Evolutionary conservation across 2,113 vertebrate genomes (phyloP).

Genomic region (Oplegnathus fasciatus): DNA sequence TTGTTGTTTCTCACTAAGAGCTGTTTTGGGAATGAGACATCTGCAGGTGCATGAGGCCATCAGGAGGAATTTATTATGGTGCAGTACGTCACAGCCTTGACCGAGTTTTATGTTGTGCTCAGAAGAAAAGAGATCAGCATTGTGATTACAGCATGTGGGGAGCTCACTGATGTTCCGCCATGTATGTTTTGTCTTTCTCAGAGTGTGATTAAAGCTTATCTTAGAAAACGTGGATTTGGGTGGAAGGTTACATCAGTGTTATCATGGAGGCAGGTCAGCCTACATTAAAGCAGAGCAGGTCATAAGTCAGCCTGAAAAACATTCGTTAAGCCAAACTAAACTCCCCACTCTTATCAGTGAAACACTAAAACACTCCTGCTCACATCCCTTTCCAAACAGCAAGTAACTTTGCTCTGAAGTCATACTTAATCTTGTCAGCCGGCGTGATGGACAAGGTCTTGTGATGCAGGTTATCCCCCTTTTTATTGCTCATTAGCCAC

Average conservation of each 20-base stretch:
- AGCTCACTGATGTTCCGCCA: not conserved
- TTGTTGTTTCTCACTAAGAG: not conserved
- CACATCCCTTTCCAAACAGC: slow-evolving; percentile 21
- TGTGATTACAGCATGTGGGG: not conserved
- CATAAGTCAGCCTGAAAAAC: slow-evolving; percentile 34
- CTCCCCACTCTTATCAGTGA: slow-evolving; percentile 37
- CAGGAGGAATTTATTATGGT: not conserved
- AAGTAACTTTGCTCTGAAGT: slow-evolving; percentile 51
- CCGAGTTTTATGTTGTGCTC: slow-evolving; percentile 9
- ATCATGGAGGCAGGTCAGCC: slow-evolving; percentile 1
- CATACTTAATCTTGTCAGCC: slow-evolving; percentile 69
- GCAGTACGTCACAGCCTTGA: slow-evolving; percentile 10
- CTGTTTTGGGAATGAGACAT: slow-evolving; percentile 5
- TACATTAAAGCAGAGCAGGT: slow-evolving; percentile 2
- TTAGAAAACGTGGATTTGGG: slow-evolving; percentile 5
- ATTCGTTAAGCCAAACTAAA: slow-evolving; percentile 14
- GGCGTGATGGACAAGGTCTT: slow-evolving; percentile 51
- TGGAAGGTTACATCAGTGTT: slow-evolving; percentile 10
- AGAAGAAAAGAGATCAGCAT: not conserved
- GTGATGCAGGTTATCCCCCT: slow-evolving; percentile 60
- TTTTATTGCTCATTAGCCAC: slow-evolving; percentile 73
- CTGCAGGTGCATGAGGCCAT: not conserved
- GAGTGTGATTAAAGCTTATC: slow-evolving; percentile 5
- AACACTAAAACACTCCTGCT: slow-evolving; percentile 22
- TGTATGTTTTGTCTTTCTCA: slow-evolving; percentile 39